Conservation (phyloP, 2,888 invertebrate species). For the Oligia strigilis region DNA sequence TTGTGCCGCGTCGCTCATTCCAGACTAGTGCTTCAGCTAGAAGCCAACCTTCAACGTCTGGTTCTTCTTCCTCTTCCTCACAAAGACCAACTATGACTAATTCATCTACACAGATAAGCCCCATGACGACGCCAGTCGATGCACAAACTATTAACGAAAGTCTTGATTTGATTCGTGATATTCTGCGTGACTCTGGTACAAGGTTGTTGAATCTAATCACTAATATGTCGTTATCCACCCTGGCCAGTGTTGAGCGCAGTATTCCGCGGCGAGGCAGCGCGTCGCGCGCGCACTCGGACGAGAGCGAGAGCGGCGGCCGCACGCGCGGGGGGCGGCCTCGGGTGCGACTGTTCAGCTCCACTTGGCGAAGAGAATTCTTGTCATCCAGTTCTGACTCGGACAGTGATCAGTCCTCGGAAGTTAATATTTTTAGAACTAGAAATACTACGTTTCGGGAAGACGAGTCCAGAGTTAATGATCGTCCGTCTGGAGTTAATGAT, state of each 20-base stretch:
- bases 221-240: constrained; percentile 85
- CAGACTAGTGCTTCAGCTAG: constrained; percentile 57
- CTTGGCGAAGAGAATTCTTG: constrained; percentile 75
- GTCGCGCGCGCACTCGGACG: constrained; percentile 76
- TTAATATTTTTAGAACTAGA: constrained; percentile 84
- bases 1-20: constrained; percentile 59
- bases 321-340: constrained; percentile 70
- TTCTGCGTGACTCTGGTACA: constrained; percentile 87
- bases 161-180: constrained; percentile 86
- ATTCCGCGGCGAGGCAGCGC: constrained; percentile 70
- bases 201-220: constrained; percentile 86
- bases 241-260: constrained; percentile 80
- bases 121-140: constrained; percentile 77
- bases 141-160: constrained; percentile 87
- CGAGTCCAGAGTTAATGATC: constrained; percentile 67
- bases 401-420: constrained; percentile 84
- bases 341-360: constrained; percentile 74
- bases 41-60: constrained; percentile 67
- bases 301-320: constrained; percentile 71
- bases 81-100: constrained; percentile 77
- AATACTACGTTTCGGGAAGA: constrained; percentile 82
- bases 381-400: constrained; percentile 86
- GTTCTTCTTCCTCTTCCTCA: constrained; percentile 65
- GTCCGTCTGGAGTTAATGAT: constrained; percentile 36
- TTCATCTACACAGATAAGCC: constrained; percentile 81